phyloP scores from a whole-genome alignment of 2,797 vertebrate species.

The Tapera naevia region DNA sequence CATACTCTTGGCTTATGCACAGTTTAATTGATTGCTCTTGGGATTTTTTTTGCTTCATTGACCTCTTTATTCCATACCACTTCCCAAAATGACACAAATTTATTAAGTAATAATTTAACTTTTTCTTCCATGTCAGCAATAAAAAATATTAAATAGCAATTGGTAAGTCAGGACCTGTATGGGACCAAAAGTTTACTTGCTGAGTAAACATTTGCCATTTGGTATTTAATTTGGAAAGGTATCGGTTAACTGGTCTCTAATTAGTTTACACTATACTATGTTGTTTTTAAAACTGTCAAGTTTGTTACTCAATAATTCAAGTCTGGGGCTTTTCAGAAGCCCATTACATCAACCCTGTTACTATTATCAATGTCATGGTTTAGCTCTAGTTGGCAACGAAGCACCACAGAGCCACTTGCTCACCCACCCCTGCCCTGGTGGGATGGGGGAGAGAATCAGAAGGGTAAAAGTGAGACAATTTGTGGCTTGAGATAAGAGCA shows the following conservation, averaged over 20 bases:
- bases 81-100: background rate
- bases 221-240: background rate
- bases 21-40: background rate
- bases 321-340: background rate
- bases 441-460: no score
- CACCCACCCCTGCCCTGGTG: no score
- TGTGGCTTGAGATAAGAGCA: no score
- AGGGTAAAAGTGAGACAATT: no score
- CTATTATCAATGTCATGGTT: background rate
- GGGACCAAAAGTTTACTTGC: background rate
- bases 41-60: background rate
- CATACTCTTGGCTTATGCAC: background rate
- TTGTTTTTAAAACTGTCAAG: constrained; percentile 18
- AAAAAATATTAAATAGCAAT: background rate
- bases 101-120: background rate
- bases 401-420: no score
- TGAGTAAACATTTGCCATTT: background rate
- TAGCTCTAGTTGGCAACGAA: no score
- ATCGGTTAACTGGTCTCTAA: background rate
- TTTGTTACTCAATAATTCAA: constrained; percentile 1
- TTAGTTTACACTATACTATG: background rate
- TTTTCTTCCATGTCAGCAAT: background rate
- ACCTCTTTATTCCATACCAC: background rate
- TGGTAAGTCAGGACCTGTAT: background rate
- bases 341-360: background rate